Conservation (phyloP, 92 coral and sea anemone genomes). For the Heliopora coerulea region DNA sequence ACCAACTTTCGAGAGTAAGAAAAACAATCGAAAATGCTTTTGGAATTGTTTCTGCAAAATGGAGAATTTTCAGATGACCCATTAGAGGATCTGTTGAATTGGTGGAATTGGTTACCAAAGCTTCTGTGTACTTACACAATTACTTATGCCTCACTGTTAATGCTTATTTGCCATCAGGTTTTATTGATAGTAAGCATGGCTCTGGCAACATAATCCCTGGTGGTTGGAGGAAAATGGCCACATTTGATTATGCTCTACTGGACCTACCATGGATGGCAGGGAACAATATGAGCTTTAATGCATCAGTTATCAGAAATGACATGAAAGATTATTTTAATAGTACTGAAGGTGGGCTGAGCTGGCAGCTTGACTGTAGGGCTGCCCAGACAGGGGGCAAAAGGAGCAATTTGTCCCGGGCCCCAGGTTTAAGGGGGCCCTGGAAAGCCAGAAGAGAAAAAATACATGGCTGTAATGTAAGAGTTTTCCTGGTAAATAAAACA, state of each 20-base stretch:
- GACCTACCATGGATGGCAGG: slow-evolving; percentile 21
- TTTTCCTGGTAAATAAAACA: no score
- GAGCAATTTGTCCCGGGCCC: no score
- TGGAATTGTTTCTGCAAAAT: no score
- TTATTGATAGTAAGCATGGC: slow-evolving; percentile 36
- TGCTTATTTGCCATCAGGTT: slow-evolving; percentile 42
- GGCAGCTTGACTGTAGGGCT: slow-evolving; percentile 40
- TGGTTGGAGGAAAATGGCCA: slow-evolving; percentile 26
- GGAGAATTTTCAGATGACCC: slow-evolving; percentile 16
- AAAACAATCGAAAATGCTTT: no score
- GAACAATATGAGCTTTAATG: slow-evolving; percentile 14
- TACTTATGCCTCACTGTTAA: slow-evolving; percentile 38
- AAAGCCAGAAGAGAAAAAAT: no score
- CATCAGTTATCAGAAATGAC: not conserved
- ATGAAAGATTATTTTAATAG: slow-evolving; percentile 35
- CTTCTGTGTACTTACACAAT: slow-evolving; percentile 43
- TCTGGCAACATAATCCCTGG: slow-evolving; percentile 40
- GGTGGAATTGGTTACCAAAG: slow-evolving; percentile 26
- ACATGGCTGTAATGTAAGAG: no score
- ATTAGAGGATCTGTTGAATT: slow-evolving; percentile 20
- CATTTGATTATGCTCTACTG: slow-evolving; percentile 10
- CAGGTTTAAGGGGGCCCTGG: no score
- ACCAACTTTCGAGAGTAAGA: no score
- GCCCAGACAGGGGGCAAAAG: no score
- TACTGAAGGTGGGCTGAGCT: slow-evolving; percentile 26